Conservation (phyloP, 2,797 vertebrate genomes). For the Lutjanus argentimaculatus region DNA sequence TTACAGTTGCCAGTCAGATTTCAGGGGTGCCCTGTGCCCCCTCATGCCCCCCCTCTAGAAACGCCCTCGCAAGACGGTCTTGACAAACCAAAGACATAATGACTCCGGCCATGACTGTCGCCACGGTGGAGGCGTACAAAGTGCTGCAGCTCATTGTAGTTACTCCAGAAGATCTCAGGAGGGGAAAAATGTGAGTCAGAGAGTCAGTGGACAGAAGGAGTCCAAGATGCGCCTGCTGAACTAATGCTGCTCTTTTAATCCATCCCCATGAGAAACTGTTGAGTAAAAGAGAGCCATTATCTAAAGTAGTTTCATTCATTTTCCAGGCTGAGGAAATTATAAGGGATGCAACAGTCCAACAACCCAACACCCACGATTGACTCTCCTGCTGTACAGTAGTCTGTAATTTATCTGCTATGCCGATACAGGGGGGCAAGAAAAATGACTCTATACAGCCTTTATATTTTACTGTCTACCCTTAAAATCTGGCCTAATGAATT, state of each 20-base stretch:
- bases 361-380: background rate
- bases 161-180: conserved; percentile 5
- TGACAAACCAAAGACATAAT: too few species aligned
- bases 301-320: background rate
- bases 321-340: background rate
- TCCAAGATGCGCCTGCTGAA: conserved; percentile 9
- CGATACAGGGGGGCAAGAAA: background rate
- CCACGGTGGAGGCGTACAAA: background rate
- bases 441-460: background rate
- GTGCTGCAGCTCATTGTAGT: background rate
- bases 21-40: too few species aligned
- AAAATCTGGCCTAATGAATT: background rate
- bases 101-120: too few species aligned
- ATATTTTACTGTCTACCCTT: background rate
- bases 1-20: too few species aligned
- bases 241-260: conserved; percentile 30
- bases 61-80: too few species aligned
- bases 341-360: background rate
- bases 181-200: background rate
- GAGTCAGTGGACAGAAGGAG: background rate
- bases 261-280: background rate
- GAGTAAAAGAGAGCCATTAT: background rate
- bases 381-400: background rate
- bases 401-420: background rate
- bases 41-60: too few species aligned